Conservation (phyloP, 2,797 vertebrate species). For the Centropyge bicolor region DNA sequence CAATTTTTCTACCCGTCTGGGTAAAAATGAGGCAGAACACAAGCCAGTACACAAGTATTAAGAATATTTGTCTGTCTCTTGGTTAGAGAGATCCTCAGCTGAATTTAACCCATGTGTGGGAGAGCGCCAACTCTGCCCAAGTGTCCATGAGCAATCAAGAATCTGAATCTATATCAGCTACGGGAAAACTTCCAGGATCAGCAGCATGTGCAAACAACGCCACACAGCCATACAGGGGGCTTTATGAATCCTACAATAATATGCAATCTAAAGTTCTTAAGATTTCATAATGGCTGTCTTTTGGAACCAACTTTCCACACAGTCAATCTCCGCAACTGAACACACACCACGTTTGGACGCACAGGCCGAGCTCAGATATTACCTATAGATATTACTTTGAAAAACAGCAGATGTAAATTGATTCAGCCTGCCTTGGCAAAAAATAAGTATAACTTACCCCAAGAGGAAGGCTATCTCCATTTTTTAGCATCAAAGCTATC, state of each 20-base stretch:
- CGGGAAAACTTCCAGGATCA: conserved; percentile 21
- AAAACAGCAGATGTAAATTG: conserved; percentile 52
- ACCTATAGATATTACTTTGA: conserved; percentile 42
- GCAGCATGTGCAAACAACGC: conserved; percentile 31
- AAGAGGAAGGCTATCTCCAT: conserved; percentile 41
- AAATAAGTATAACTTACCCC: conserved; percentile 44
- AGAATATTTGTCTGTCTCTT: neutral
- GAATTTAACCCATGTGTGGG: conserved; percentile 8
- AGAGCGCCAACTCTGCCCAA: neutral
- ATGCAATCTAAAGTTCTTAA: conserved; percentile 17
- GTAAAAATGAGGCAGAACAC: neutral
- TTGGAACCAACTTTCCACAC: neutral
- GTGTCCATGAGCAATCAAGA: conserved; percentile 37
- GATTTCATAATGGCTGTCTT: conserved; percentile 22
- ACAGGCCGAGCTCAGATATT: conserved; percentile 24
- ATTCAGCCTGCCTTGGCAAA: conserved; percentile 44
- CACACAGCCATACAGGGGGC: neutral
- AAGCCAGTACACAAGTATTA: neutral
- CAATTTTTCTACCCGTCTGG: neutral
- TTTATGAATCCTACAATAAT: neutral
- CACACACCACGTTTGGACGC: conserved; percentile 9
- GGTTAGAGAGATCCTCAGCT: neutral
- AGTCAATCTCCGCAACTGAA: conserved; percentile 26
- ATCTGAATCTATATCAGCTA: conserved; percentile 13
- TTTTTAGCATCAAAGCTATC: conserved; percentile 46